Evolutionary conservation across 2,888 invertebrate species (phyloP), one percentile per base, ranked within the genome.

Genomic region (Meliscaeva auricollis): DNA sequence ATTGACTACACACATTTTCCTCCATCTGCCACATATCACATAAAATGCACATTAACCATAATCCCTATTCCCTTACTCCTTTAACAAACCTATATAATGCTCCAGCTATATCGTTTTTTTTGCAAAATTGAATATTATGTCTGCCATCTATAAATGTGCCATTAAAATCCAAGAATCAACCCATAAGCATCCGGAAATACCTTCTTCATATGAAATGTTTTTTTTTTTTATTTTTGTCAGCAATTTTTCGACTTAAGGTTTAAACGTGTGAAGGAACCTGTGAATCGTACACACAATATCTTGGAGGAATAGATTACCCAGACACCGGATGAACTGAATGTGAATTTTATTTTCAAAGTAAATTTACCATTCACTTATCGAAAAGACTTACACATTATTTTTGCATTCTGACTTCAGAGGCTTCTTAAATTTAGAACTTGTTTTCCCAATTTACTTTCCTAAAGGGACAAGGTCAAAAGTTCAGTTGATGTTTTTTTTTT

Each of bases 81-180:
- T 35, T 20, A 48, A 6, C 17, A 17, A 6, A 15, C 46, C 6
- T 8, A 9, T 46, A 9, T 46, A 46, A 6, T 46, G 2, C 5
- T 1, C 35, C 17, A 56, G 17, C 35, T 32, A 11, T 13, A 0
- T 56, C n/a, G 2, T 32, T 15, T 17, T 32, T 32, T 32, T 50
- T 48, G 64, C 44, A 58, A 62, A 76, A 81, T 56, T 81, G 32
- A 81, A 56, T 76, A 64, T 26, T 52, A 73, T 66, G 64, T 54
- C 64, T 64, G 77, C 70, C 52, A 70, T 46, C 68, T 35, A 52
- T 68, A 44, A 69, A 20, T 62, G 54, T 30, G 77, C 70, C 60
- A 68, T 77, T 77, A 60, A 82, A 73, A 62, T 73, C 70, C 50
- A 72, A 82, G 72, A 58, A 76, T 76, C 44, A 70, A 66, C 41